Conservation (phyloP, 2,797 vertebrate species). For the Loris lydekkerianus region DNA sequence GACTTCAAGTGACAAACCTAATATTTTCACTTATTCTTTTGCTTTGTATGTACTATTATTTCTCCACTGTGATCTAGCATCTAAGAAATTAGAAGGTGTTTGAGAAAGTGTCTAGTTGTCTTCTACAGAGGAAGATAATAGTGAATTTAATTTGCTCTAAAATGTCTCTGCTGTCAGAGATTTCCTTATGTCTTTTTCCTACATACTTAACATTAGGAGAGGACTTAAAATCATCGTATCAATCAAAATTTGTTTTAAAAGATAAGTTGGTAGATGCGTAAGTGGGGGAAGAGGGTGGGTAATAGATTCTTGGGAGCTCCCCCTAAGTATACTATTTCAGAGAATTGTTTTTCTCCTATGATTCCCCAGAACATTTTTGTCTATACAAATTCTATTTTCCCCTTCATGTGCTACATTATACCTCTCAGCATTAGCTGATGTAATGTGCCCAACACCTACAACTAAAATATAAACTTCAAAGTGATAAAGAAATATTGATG, state of each 20-base stretch:
- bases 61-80: not conserved
- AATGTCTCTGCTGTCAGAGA: not conserved
- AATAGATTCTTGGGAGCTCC: not conserved
- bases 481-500: not conserved
- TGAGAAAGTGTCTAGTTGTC: not conserved
- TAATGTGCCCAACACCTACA: not conserved
- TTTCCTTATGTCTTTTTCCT: not conserved
- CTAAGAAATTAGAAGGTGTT: not conserved
- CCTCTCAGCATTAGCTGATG: not conserved
- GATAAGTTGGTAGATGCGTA: not conserved
- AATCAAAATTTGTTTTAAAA: not conserved
- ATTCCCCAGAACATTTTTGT: not conserved
- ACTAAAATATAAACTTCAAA: not conserved
- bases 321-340: not conserved
- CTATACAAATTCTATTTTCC: not conserved
- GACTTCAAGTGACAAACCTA: not conserved
- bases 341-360: not conserved
- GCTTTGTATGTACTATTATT: not conserved
- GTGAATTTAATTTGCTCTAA: not conserved
- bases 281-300: accelerated
- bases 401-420: not conserved
- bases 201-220: not conserved
- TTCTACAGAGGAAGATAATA: not conserved
- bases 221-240: not conserved
- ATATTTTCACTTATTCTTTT: not conserved